These are phyloP conservation scores for Melanotus villosus DNA, from an alignment of 2,888 invertebrate genomes.

Conservation along the genomic window DNA sequence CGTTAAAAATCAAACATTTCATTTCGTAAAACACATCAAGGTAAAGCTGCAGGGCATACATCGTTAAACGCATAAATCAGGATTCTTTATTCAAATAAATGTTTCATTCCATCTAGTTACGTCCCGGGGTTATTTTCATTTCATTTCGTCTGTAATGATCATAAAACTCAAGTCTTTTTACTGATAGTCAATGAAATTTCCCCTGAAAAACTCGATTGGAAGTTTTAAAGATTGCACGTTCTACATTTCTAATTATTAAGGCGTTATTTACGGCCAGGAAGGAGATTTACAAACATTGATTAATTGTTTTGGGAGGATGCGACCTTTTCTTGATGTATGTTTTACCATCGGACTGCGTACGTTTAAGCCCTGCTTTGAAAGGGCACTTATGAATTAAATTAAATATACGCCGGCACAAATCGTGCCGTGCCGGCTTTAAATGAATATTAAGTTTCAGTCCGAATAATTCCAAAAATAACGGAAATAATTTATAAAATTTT, in stretches of 20 bases:
- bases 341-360: slow-evolving; percentile 38
- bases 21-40: slow-evolving; percentile 43
- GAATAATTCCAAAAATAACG: not conserved
- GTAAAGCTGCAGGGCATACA: slow-evolving; percentile 40
- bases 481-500: no score
- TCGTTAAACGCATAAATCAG: slow-evolving; percentile 44
- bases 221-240: not conserved
- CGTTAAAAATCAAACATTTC: slow-evolving; percentile 40
- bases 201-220: not conserved
- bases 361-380: not conserved
- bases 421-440: not conserved
- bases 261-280: slow-evolving; percentile 44
- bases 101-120: slow-evolving; percentile 42
- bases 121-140: slow-evolving; percentile 47
- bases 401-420: not conserved
- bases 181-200: slow-evolving; percentile 43
- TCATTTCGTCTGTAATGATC: slow-evolving; percentile 43
- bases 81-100: slow-evolving; percentile 45
- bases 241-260: slow-evolving; percentile 4
- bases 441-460: no score
- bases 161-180: slow-evolving; percentile 32
- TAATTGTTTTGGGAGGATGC: slow-evolving; percentile 49
- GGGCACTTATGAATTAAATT: slow-evolving; percentile 18
- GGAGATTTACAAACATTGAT: slow-evolving; percentile 39
- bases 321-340: slow-evolving; percentile 47